Conservation (phyloP, 2,797 vertebrate genomes). For the Buphagus erythrorhynchus region DNA sequence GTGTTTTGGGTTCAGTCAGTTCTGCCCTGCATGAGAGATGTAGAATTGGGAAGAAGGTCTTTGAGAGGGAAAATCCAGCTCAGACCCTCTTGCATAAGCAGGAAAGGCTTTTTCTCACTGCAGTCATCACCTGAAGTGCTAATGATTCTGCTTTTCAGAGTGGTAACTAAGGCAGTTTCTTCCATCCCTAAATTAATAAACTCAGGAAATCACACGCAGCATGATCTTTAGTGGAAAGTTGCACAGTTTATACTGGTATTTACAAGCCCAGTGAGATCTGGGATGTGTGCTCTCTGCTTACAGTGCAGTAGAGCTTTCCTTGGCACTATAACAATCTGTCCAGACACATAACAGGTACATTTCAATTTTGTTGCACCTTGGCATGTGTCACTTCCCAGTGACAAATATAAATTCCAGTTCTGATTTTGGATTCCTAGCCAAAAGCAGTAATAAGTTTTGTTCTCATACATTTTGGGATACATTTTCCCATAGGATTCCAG, state of each 20-base stretch:
- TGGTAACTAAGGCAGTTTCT: neutral
- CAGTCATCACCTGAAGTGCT: neutral
- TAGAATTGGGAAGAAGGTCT: neutral
- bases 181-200: neutral
- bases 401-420: neutral
- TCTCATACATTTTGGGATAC: neutral
- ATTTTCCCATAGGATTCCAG: neutral
- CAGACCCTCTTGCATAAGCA: neutral
- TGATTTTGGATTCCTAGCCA: constrained; percentile 2
- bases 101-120: neutral
- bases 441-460: neutral
- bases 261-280: neutral
- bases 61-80: neutral
- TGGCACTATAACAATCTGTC: neutral
- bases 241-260: neutral
- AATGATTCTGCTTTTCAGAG: neutral
- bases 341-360: neutral
- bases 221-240: neutral
- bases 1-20: neutral
- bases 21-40: neutral
- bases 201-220: neutral
- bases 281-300: neutral
- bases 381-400: neutral
- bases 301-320: neutral
- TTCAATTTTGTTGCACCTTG: neutral